A percentile compares a stretch with the other conserved stretches of the same genome.
Evolutionary conservation across 2,113 vertebrate genomes (phyloP).

Genomic region (Laticauda laticaudata): DNA sequence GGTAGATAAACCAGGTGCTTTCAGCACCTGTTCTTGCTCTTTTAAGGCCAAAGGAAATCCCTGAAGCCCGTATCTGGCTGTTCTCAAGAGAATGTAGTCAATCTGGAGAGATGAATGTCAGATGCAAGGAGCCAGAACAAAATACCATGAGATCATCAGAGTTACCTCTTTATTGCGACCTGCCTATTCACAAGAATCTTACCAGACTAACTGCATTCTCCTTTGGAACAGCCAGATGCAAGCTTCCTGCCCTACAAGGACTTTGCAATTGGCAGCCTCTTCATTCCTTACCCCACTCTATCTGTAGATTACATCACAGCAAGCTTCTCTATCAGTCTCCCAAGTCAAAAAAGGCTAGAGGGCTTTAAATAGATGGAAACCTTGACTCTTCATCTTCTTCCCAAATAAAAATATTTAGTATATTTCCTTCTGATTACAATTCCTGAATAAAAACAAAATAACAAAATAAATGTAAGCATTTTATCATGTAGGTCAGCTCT

Average conservation of each 20-base stretch:
- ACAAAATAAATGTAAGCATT: background rate
- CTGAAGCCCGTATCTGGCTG: too few species aligned
- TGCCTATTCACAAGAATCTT: too few species aligned
- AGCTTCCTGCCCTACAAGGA: background rate
- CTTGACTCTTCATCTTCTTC: background rate
- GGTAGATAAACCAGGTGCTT: background rate
- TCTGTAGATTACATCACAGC: background rate
- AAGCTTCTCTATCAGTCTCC: background rate
- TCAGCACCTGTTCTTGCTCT: background rate
- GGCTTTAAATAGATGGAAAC: background rate
- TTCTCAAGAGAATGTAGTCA: too few species aligned
- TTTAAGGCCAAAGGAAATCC: background rate
- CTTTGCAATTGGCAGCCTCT: background rate
- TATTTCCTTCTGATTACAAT: background rate
- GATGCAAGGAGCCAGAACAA: too few species aligned
- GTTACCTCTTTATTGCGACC: too few species aligned
- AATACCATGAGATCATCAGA: too few species aligned
- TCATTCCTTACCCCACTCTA: background rate
- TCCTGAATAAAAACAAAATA: background rate
- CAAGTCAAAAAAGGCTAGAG: background rate
- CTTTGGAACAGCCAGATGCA: too few species aligned
- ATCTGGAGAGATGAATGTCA: too few species aligned
- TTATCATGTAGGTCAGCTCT: background rate
- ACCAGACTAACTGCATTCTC: too few species aligned
- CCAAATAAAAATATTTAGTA: background rate